A percentile compares a stretch with the other conserved stretches of the same genome.
Conservation (phyloP, 2,888 invertebrate genomes). For the Mythimna albipuncta region DNA sequence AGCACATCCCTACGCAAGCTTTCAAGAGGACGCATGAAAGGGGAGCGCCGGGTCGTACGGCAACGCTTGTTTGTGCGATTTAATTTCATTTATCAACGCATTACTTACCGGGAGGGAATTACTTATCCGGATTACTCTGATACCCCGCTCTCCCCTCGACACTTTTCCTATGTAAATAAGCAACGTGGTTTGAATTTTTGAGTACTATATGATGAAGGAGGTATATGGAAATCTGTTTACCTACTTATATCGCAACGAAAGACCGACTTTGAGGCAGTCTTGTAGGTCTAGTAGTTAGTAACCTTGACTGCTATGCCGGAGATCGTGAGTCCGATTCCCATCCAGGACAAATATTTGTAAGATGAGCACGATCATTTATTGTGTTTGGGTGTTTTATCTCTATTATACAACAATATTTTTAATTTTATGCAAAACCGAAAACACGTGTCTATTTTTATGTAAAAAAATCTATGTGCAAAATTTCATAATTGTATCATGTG, state of each 20-base stretch:
- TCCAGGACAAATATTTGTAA: too few relatives aligned
- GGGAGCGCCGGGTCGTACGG: conserved; percentile 83
- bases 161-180: conserved; percentile 76
- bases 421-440: too few relatives aligned
- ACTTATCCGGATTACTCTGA: conserved; percentile 88
- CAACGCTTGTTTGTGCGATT: conserved; percentile 90
- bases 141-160: conserved; percentile 68
- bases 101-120: conserved; percentile 90
- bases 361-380: too few relatives aligned
- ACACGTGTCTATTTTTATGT: too few relatives aligned
- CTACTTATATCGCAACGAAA: background rate
- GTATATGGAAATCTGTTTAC: conserved; percentile 14
- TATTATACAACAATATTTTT: too few relatives aligned
- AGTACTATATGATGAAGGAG: conserved; percentile 40
- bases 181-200: conserved; percentile 59
- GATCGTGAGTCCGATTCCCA: too few relatives aligned
- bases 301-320: too few relatives aligned
- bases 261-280: background rate
- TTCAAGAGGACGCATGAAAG: conserved; percentile 75
- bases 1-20: conserved; percentile 72
- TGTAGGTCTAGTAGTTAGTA: background rate
- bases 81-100: conserved; percentile 91
- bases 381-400: too few relatives aligned
- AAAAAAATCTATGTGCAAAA: too few relatives aligned
- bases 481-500: too few relatives aligned